Percentiles rank a stretch among this genome's conserved stretches.
Conservation (phyloP, 1,140 invertebrate genomes). For the Centruroides sculpturatus region DNA sequence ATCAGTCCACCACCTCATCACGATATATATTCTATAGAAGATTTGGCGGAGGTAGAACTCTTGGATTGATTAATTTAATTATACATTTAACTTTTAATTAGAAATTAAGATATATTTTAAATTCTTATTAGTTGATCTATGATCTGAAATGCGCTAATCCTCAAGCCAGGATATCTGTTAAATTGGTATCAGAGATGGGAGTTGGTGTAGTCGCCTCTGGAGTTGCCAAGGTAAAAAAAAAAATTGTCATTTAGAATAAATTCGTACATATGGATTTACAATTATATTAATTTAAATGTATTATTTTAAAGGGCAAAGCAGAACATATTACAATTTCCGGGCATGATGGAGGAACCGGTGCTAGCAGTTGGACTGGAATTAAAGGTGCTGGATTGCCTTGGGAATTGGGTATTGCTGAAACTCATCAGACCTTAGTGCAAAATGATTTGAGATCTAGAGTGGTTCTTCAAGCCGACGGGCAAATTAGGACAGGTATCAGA, state of each 20-base stretch:
- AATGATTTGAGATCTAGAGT: conserved; percentile 91
- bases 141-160: conserved; percentile 98
- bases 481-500: conserved; percentile 57
- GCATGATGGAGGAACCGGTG: conserved; percentile 95
- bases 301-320: conserved; percentile 62
- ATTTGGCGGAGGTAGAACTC: conserved; percentile 62
- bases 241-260: no score
- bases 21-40: conserved; percentile 99
- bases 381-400: conserved; percentile 92
- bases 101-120: conserved; percentile 2
- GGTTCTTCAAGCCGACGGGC: conserved; percentile 87
- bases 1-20: conserved; percentile 98
- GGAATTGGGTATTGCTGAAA: conserved; percentile 94
- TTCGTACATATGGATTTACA: no score
- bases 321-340: conserved; percentile 98
- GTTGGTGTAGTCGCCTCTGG: conserved; percentile 96
- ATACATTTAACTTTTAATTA: no score
- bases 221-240: conserved; percentile 67
- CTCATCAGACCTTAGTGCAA: conserved; percentile 84
- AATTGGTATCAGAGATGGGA: conserved; percentile 95
- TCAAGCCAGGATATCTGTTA: conserved; percentile 85
- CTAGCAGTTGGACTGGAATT: conserved; percentile 87
- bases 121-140: conserved; percentile 59
- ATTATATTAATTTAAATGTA: no score
- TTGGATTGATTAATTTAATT: background rate